Evolutionary conservation across 2,797 vertebrate genomes (phyloP).

Genomic region (Ctenopoma multispine): DNA sequence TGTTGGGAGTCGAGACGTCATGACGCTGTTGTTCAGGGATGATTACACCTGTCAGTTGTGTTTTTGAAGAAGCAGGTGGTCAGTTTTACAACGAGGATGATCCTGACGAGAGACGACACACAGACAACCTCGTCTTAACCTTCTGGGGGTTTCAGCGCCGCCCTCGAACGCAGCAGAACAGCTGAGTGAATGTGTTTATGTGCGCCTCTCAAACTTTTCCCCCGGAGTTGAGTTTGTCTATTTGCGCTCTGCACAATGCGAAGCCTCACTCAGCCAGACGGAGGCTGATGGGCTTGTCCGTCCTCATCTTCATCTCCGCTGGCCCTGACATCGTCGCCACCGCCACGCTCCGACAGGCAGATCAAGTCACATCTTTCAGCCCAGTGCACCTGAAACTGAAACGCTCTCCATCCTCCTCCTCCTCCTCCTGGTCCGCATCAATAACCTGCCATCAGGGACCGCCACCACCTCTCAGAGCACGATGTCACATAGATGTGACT

Average conservation of each 20-base stretch:
- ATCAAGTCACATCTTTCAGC: constrained; percentile 67
- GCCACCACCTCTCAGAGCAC: constrained; percentile 82
- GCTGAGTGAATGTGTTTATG: constrained; percentile 13
- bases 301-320: constrained; percentile 61
- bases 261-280: constrained; percentile 25
- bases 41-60: constrained; percentile 53
- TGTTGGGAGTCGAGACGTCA: too few relatives aligned
- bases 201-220: constrained; percentile 51
- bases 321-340: constrained; percentile 42
- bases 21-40: constrained; percentile 10
- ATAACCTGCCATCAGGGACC: constrained; percentile 85
- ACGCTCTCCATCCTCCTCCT: constrained; percentile 13
- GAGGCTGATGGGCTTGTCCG: constrained; percentile 68
- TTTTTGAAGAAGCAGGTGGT: constrained; percentile 59
- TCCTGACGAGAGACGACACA: constrained; percentile 31
- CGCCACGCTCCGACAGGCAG: constrained; percentile 56
- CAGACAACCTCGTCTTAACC: constrained; percentile 44
- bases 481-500: constrained; percentile 92
- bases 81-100: constrained; percentile 37
- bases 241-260: constrained; percentile 2
- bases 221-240: constrained; percentile 19
- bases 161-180: constrained; percentile 14
- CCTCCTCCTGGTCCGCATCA: constrained; percentile 48
- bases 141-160: not conserved
- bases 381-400: constrained; percentile 75